Conservation (phyloP, 1,140 invertebrate genomes). For the Drosophila pseudoananassae region DNA sequence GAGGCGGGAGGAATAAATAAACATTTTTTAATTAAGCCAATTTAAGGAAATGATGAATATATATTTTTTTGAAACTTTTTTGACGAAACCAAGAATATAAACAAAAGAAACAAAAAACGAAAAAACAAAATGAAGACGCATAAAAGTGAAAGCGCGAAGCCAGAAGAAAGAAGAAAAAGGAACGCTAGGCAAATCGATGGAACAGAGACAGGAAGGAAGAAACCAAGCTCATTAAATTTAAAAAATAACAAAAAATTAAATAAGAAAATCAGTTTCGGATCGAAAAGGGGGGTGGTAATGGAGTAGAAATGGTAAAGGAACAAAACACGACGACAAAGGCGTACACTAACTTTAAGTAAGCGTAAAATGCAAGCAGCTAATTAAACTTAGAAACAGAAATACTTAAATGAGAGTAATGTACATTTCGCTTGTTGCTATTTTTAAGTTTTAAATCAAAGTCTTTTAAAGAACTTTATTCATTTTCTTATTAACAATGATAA, state of each 20-base stretch:
- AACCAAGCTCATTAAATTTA: constrained; percentile 78
- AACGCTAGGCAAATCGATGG: constrained; percentile 45
- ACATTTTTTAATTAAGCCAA: constrained; percentile 79
- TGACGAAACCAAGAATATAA: constrained; percentile 63
- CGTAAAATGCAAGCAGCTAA: constrained; percentile 48
- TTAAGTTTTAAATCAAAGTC: constrained; percentile 83
- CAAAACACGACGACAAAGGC: constrained; percentile 52
- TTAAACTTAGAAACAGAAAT: constrained; percentile 51
- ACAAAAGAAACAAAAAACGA: constrained; percentile 41
- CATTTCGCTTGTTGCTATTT: constrained; percentile 83
- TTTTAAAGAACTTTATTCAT: constrained; percentile 81
- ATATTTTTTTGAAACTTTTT: constrained; percentile 84
- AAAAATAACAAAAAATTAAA: constrained; percentile 26
- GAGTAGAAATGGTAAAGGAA: constrained; percentile 31
- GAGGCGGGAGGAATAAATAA: constrained; percentile 44
- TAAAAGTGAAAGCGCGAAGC: constrained; percentile 34
- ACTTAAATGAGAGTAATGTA: constrained; percentile 69
- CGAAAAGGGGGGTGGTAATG: constrained; percentile 8
- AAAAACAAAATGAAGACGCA: constrained; percentile 34
- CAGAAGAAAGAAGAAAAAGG: constrained; percentile 13
- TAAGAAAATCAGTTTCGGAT: constrained; percentile 41
- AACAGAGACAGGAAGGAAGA: constrained; percentile 24
- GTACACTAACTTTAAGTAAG: constrained; percentile 65
- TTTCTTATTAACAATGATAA: constrained; percentile 71
- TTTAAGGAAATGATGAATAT: constrained; percentile 77